Base-by-base conservation (phyloP, 2,888 invertebrate genomes). In the Pheosia tremula region DNA sequence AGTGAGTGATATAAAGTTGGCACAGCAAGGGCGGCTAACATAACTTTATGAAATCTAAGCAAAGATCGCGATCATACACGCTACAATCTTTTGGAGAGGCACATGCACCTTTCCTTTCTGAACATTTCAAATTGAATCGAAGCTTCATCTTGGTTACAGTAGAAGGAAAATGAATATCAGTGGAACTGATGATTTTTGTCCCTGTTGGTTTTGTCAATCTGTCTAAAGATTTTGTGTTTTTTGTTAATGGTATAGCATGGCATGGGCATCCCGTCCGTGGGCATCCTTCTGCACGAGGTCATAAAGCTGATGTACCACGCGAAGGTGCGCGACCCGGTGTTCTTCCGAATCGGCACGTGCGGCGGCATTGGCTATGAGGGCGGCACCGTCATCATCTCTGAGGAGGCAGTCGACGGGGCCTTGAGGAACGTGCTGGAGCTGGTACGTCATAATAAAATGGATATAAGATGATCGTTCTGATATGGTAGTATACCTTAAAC, bases 261-360 rank as follows among this genome's bases (percentile, higher is more conserved):
- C 63, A 99, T 99, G 98, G 99, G 99, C 5, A 97, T 98, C 60
- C 98, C 99, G 5, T 99, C 99, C 0, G 96, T 99, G 61, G 98
- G 98, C 59, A 99, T 99, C 75, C 94, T 99, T 60, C 95, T 99
- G 63, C 98, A 99, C 87, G 99, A 99, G 94, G 95, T 98, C 68
- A 98, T 99, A 84, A 99, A 99, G 91, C 94, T 99, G 78, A 97
- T 99, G 97, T 97, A 97, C 88, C 98, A 98, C 87, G 98, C 99
- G 52, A 96, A 95, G 84, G 90, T 91, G 36, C 88, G 90, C 67
- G 98, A 98, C 87, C 98, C 99, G 0, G 95, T 98, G 62, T 98
- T 99, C 95, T 97, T 99, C 92, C 95, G 99, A 71, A 97, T 99
- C 80, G 97, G 97, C 59, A 99, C 99, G 0, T 98, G 98, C 80